Base-by-base conservation (phyloP, 2,888 invertebrate species). In the Drosophila ezoana region DNA sequence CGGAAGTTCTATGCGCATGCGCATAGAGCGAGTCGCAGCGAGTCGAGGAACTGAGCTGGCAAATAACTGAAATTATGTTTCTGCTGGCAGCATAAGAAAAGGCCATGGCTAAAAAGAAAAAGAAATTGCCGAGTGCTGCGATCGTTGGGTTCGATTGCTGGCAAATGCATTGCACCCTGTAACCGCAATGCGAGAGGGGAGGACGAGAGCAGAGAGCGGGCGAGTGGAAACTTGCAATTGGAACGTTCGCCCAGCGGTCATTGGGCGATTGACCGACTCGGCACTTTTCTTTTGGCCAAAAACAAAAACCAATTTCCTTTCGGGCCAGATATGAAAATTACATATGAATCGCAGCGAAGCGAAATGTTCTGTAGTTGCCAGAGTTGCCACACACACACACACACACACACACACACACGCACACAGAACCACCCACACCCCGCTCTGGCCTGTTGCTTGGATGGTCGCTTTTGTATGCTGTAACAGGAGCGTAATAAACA, bases 401-500 rank as follows among this genome's bases (percentile, higher is more conserved):
- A 23, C 23, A 8, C 28, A 28, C 28, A 8, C 4, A 4, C 40
- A 0, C 52, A 4, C 38, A 13, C 20, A 13, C n/a, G 0, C 44
- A 4, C 49, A 14, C 14, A 13, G 9, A 10, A 11, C 54, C 16
- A 28, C 6, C 28, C 51, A 41, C 16, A 52, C 4, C 35, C 52
- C 47, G 49, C 68, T 37, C 38, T 41, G n/a, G 18, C 14, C 28
- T 33, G 49, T 33, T 33, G 53, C 49, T 68, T 58, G 63, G 33
- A 62, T 81, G 80, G 65, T 65, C 75, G 77, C 79, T 81, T 75
- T 76, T 84, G 78, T 82, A 85, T 85, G 85, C 69, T 85, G 85
- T 85, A 85, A 85, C 85, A 87, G 87, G 87, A 87, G 85, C 87
- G 80, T 87, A 84, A 85, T 87, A 87, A 85, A 79, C 76, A 76